These are phyloP conservation scores for Dynastes maya DNA, from an alignment of 2,888 invertebrate species.

Conservation along the genomic window DNA sequence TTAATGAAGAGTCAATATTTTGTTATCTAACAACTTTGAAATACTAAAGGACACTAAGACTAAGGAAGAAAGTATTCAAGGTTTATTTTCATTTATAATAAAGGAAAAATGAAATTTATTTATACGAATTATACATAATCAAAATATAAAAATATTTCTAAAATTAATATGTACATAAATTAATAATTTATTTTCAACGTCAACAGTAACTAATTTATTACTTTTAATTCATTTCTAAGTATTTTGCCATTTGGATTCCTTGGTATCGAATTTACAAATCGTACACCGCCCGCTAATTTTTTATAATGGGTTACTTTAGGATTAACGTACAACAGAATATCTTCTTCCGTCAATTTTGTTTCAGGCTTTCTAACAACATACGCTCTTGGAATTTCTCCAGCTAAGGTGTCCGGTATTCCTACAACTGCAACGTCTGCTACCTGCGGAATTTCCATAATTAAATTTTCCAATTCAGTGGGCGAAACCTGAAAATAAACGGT, in stretches of 20 bases:
- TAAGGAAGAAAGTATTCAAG: neutral
- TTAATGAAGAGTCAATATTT: slow-evolving; percentile 22
- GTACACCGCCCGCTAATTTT: slow-evolving; percentile 80
- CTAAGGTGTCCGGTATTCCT: slow-evolving; percentile 79
- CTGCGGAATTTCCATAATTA: slow-evolving; percentile 81
- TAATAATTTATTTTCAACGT: slow-evolving; percentile 44
- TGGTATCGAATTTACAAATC: slow-evolving; percentile 80
- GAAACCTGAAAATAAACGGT: slow-evolving; percentile 77
- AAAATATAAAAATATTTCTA: slow-evolving; percentile 37
- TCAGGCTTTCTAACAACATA: slow-evolving; percentile 79
- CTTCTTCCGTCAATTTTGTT: slow-evolving; percentile 73
- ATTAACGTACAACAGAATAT: slow-evolving; percentile 75
- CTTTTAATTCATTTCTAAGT: slow-evolving; percentile 79
- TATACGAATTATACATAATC: slow-evolving; percentile 42
- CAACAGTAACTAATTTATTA: slow-evolving; percentile 53
- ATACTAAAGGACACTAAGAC: neutral
- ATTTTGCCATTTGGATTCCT: slow-evolving; percentile 86
- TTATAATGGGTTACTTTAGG: slow-evolving; percentile 83
- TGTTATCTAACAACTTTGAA: slow-evolving; percentile 1
- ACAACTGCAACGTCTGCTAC: slow-evolving; percentile 87
- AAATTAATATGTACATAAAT: slow-evolving; percentile 45
- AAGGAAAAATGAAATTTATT: slow-evolving; percentile 37
- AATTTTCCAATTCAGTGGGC: slow-evolving; percentile 87
- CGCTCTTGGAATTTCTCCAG: slow-evolving; percentile 84
- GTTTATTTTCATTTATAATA: neutral